Evolutionary conservation across 2,797 vertebrate genomes (phyloP).

Genomic region (Malurus splendens): DNA sequence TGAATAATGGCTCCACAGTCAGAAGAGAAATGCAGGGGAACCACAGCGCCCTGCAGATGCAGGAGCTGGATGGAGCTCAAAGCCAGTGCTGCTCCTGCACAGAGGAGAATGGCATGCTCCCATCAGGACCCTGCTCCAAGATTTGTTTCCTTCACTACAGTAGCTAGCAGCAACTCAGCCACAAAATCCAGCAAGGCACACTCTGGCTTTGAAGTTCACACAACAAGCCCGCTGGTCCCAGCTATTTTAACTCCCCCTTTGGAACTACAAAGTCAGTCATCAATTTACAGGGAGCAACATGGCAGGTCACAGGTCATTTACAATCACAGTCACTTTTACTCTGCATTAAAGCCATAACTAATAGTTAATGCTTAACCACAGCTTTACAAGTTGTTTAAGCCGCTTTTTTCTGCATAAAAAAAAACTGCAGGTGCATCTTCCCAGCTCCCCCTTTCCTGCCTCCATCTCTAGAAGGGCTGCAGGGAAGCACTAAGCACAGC

Average conservation of each 20-base stretch:
- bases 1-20: slow-evolving; percentile 3
- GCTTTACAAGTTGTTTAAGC: not conserved
- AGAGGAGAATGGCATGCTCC: not conserved
- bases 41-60: not conserved
- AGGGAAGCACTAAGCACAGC: not conserved
- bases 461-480: not conserved
- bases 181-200: not conserved
- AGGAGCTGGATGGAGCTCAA: not conserved
- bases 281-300: not conserved
- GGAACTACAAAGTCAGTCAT: not conserved
- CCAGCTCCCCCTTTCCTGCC: not conserved
- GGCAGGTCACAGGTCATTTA: not conserved
- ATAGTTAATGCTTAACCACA: not conserved
- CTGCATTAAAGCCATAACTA: slow-evolving; percentile 3
- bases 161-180: not conserved
- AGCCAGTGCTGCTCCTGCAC: not conserved
- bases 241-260: not conserved
- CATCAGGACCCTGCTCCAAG: not conserved
- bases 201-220: not conserved
- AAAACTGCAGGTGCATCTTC: not conserved
- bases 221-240: not conserved
- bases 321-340: not conserved
- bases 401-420: not conserved
- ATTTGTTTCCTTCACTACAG: not conserved
- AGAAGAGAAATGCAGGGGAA: not conserved